A percentile compares a stretch with the other conserved stretches of the same genome.
Evolutionary conservation across 2,797 vertebrate genomes (phyloP).

Genomic region (Artibeus jamaicensis): DNA sequence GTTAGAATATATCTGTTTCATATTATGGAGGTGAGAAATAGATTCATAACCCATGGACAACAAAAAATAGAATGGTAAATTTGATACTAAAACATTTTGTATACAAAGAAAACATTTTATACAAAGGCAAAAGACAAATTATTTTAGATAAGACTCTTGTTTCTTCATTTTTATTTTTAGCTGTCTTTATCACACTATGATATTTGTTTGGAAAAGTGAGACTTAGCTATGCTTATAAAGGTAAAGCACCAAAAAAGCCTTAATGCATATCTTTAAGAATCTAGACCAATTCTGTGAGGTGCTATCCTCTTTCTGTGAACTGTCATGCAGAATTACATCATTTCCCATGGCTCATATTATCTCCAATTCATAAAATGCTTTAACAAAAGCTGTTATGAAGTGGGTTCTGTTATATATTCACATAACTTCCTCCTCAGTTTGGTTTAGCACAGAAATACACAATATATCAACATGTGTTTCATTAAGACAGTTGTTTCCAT

Average conservation of each 20-base stretch:
- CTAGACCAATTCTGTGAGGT: conserved; percentile 16
- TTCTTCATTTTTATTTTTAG: neutral
- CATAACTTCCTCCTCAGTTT: conserved; percentile 76
- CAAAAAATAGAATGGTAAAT: conserved; percentile 1
- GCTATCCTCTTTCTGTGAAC: conserved; percentile 49
- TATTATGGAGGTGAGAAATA: neutral
- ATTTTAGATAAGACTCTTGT: neutral
- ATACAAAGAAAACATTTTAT: neutral
- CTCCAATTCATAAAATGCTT: conserved; percentile 79
- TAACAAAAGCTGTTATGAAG: conserved; percentile 77
- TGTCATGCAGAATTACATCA: conserved; percentile 76
- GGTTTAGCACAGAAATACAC: conserved; percentile 74
- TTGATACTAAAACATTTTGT: neutral
- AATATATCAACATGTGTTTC: conserved; percentile 76
- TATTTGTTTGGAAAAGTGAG: neutral
- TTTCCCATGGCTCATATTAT: conserved; percentile 81
- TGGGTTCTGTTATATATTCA: conserved; percentile 75
- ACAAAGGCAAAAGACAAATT: conserved; percentile 16
- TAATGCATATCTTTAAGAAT: conserved; percentile 7
- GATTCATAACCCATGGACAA: neutral
- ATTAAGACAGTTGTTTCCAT: conserved; percentile 72
- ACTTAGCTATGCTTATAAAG: conserved; percentile 27
- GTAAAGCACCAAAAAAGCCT: neutral
- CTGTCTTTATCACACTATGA: neutral
- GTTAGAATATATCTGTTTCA: conserved; percentile 14